Base-by-base conservation (phyloP, 37 sponge, comb jelly and placozoan genomes). In the Eunapius fragilis region DNA sequence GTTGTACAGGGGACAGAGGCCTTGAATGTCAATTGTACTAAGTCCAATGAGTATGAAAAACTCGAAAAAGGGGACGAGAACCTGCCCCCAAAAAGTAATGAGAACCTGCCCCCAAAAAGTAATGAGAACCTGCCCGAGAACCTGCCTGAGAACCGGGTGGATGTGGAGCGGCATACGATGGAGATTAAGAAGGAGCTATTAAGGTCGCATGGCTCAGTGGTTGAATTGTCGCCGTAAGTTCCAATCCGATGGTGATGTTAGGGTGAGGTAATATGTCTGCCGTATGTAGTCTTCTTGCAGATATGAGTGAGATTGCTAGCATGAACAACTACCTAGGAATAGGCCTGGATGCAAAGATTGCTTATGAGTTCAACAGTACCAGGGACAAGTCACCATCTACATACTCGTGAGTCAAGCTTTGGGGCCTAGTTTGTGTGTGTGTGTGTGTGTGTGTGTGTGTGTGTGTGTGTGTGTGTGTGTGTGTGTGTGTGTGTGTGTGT, bases 321-420 rank as follows among this genome's bases (percentile, higher is more conserved):
- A 98, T 98, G 94, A 98, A 98, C 85, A 98, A 96, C 77, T 98
- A 98, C 82, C 92, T 94, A 75, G 98, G 98, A 1, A 84, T 98
- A 49, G 98, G 98, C 37, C 75, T 98, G 49, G 98, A 92, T 85
- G 98, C 98, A 31, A 91, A 96, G 84, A 94, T 98, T 37, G 84
- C 91, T 0, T 88, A 96, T 71, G 90, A 93, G 48, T 98, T 98
- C 69, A 94, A 94, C 87, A 86, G 75, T 26, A 74, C 87, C 0
- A 69, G 98, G 35, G 96, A 96, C 47, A 95, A 97, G 67, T 89
- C 93, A 72, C 98, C 95, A 17, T 84, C 87, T 32, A 74, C 89
- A 26, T 95, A 77, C 87, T 87, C 72, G 96, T 95, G 38, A 77
- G 89, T 82, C 36, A 23, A n/a, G n/a, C 11, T 72, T 5, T 12